Conservation (phyloP, 1,140 invertebrate species). For the Diorhabda carinulata region DNA sequence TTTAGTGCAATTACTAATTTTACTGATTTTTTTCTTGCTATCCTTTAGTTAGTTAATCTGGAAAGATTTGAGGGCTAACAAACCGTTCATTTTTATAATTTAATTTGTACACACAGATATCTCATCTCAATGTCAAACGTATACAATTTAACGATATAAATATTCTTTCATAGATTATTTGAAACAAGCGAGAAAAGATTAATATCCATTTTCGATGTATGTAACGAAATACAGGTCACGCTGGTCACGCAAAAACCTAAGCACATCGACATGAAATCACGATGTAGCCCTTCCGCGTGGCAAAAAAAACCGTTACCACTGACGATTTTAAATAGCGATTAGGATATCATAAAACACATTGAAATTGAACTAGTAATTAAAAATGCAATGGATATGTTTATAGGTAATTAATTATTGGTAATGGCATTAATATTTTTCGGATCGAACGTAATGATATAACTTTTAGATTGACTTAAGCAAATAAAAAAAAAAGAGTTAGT, state of each 20-base stretch:
- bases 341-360: neutral
- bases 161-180: neutral
- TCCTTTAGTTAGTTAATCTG: no score
- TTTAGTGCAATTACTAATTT: no score
- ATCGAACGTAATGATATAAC: no score
- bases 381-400: neutral
- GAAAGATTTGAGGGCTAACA: no score
- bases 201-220: constrained; percentile 2
- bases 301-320: neutral
- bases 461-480: no score
- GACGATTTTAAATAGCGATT: neutral
- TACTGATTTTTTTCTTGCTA: no score
- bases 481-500: no score
- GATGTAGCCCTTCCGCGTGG: neutral
- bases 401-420: neutral
- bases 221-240: neutral
- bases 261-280: constrained; percentile 1
- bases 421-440: no score
- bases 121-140: neutral
- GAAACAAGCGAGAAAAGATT: constrained; percentile 2
- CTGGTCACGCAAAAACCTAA: constrained; percentile 1
- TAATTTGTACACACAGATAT: no score
- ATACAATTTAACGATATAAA: constrained; percentile 1
- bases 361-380: neutral
- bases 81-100: no score